These are phyloP conservation scores for Heliconius ethilla DNA, from an alignment of 2,888 invertebrate genomes.

Conservation along the genomic window DNA sequence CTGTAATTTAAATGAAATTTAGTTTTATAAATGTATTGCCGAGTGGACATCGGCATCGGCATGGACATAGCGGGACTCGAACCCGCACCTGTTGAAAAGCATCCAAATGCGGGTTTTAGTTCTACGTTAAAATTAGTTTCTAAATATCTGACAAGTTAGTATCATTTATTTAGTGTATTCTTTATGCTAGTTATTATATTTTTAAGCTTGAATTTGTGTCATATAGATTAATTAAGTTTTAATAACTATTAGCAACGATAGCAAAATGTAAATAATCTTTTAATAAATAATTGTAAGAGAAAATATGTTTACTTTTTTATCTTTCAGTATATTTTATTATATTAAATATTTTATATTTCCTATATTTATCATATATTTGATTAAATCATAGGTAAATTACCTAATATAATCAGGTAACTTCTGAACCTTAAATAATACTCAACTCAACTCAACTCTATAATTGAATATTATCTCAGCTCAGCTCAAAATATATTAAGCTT, in stretches of 20 bases:
- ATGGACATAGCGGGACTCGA: too few relatives aligned
- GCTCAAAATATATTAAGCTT: background rate
- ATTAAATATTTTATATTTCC: too few relatives aligned
- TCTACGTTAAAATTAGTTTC: background rate
- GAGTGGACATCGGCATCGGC: background rate
- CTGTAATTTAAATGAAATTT: too few relatives aligned
- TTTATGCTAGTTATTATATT: background rate
- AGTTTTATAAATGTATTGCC: too few relatives aligned
- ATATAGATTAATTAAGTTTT: background rate
- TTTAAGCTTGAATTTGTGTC: background rate
- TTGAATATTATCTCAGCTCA: background rate
- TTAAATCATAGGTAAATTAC: too few relatives aligned
- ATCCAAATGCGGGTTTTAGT: background rate
- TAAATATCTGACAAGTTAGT: slow-evolving; percentile 1
- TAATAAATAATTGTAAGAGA: background rate
- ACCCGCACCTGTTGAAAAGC: too few relatives aligned
- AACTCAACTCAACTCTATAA: background rate
- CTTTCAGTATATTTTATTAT: background rate
- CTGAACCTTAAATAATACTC: background rate
- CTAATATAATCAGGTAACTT: too few relatives aligned
- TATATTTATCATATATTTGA: too few relatives aligned
- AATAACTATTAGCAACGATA: background rate
- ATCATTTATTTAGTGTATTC: background rate
- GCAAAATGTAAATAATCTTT: slow-evolving; percentile 11
- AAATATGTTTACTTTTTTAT: background rate